These are phyloP conservation scores for Andrena bicolor DNA, from an alignment of 2,888 invertebrate species.

Conservation along the genomic window DNA sequence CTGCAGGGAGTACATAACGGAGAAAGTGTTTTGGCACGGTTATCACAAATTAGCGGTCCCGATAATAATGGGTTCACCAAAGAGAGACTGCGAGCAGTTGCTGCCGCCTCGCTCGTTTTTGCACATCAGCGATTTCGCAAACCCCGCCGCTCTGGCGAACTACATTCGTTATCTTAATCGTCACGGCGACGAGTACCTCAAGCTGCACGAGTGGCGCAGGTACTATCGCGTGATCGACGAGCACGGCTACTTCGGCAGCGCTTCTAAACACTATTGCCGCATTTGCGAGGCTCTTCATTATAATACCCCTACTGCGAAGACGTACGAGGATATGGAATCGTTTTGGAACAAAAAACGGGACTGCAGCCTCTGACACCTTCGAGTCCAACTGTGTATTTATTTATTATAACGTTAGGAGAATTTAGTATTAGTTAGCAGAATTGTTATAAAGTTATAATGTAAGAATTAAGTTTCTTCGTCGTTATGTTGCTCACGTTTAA, in stretches of 20 bases:
- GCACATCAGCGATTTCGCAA: slow-evolving; percentile 87
- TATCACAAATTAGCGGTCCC: slow-evolving; percentile 88
- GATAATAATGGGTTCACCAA: slow-evolving; percentile 88
- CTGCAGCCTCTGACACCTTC: slow-evolving; percentile 60
- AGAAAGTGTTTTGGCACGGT: slow-evolving; percentile 90
- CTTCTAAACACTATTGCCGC: slow-evolving; percentile 88
- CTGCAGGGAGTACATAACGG: slow-evolving; percentile 90
- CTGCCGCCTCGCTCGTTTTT: slow-evolving; percentile 89
- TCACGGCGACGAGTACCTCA: slow-evolving; percentile 82
- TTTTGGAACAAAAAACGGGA: slow-evolving; percentile 83
- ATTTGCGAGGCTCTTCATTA: slow-evolving; percentile 90
- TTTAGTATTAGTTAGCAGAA: not conserved
- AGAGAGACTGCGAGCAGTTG: slow-evolving; percentile 84
- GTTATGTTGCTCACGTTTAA: not conserved
- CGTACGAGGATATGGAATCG: slow-evolving; percentile 83
- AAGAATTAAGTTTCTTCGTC: not conserved
- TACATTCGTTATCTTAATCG: slow-evolving; percentile 86
- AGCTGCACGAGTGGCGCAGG: slow-evolving; percentile 88
- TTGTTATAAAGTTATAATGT: not conserved
- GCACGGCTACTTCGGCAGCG: slow-evolving; percentile 89
- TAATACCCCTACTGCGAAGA: slow-evolving; percentile 84
- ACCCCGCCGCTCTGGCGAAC: slow-evolving; percentile 86
- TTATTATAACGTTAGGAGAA: no score
- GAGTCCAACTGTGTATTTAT: not conserved
- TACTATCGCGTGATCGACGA: slow-evolving; percentile 88